Base-by-base conservation (phyloP, 2,888 invertebrate species). In the Thyatira batis region DNA sequence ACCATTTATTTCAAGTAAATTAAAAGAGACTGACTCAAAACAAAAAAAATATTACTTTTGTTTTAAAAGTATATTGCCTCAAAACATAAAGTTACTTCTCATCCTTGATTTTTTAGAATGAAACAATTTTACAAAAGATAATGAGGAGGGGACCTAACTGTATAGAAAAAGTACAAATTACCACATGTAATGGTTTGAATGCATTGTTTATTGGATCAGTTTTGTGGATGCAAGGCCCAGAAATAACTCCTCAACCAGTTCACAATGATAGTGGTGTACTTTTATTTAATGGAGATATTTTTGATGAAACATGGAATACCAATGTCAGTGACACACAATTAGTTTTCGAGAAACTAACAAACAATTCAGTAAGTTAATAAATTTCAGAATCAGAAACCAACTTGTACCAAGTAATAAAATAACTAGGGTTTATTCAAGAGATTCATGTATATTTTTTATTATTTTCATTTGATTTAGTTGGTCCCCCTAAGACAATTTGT, bases 261-360 rank as follows among this genome's bases (percentile, higher is more conserved):
- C 92, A 94, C 78, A 83, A 85, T 9, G 78, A 92, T 33, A 89
- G 93, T 21, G 95, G 96, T 60, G 78, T 95, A 52, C 89, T 98
- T 53, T 82, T 98, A 20, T 98, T 96, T 92, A 98, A 98, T 92
- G 98, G 98, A 25, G 98, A 99, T 86, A 93, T 97, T 63, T 98
- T 96, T 87, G 94, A 92, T 66, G 78, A 88, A 27, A 68, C 80
- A 45, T 82, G 89, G 76, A 63, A 77, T 17, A 62, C 50, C 33
- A 57, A 68, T 49, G 74, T 67, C 6, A 91, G 94, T 59, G 95
- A 95, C 71, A 94, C 95, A 0, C 69, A 82, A 63, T 76, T 88
- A 61, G 84, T 95, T 55, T 84, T 93, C 71, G 68, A 89, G 2
- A 81, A 76, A 66, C 63, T 91, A 9, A 69, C 58, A 25, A 57